Conservation (phyloP, 2,797 vertebrate genomes). For the Myotis vivesi region DNA sequence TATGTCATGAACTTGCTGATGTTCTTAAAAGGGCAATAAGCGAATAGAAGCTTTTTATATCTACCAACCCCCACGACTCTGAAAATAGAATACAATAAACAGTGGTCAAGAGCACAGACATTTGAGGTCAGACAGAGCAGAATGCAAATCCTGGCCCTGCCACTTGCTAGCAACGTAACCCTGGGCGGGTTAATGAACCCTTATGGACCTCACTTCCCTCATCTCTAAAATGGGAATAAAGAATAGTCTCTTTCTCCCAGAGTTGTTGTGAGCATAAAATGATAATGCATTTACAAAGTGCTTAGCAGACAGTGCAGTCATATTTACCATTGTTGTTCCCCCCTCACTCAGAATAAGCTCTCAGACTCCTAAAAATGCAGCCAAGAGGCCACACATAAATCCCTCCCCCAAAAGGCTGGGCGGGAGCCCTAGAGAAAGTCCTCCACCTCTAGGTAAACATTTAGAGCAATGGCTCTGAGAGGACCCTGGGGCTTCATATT, state of each 20-base stretch:
- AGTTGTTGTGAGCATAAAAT: neutral
- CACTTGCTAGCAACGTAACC: neutral
- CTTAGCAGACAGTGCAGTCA: neutral
- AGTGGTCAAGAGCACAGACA: neutral
- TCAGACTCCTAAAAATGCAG: neutral
- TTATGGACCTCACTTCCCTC: neutral
- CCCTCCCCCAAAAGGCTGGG: neutral
- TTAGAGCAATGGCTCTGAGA: neutral
- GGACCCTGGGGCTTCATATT: neutral
- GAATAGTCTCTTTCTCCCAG: neutral
- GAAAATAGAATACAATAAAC: neutral
- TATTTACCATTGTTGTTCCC: neutral
- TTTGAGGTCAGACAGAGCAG: neutral
- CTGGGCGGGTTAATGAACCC: neutral
- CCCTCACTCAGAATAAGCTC: neutral
- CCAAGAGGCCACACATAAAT: neutral
- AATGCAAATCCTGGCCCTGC: constrained; percentile 1
- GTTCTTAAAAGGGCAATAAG: constrained; percentile 1
- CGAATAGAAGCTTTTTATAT: neutral
- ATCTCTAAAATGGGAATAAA: constrained; percentile 21
- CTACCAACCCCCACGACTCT: neutral
- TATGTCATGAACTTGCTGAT: neutral
- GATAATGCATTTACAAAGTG: neutral
- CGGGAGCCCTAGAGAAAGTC: neutral
- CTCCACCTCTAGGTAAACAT: constrained; percentile 3